Percentiles rank a stretch among this genome's conserved stretches.
Conservation (phyloP, 2,113 vertebrate species). For the Nothobranchius furzeri region DNA sequence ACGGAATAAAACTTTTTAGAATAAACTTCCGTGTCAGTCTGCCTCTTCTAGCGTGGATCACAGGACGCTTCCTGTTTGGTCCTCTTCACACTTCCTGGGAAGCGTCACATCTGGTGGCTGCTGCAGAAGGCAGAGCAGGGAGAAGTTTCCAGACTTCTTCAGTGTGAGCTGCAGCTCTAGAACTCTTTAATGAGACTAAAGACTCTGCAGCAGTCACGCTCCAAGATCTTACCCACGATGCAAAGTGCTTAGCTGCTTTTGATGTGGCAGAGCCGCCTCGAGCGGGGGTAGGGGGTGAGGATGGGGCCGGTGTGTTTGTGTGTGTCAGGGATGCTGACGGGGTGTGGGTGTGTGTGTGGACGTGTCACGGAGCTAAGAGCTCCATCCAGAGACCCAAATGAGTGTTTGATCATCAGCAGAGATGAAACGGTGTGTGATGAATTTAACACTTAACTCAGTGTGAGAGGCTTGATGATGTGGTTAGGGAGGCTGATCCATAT, state of each 20-base stretch:
- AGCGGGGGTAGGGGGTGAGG: constrained; percentile 67
- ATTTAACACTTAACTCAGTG: constrained; percentile 74
- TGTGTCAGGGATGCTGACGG: constrained; percentile 44
- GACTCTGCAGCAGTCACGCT: constrained; percentile 74
- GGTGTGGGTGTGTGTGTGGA: constrained; percentile 21
- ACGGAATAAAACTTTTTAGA: constrained; percentile 65
- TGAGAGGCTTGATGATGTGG: constrained; percentile 69
- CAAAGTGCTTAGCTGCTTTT: constrained; percentile 79
- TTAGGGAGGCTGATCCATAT: constrained; percentile 71
- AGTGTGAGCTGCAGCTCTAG: constrained; percentile 63
- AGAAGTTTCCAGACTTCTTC: constrained; percentile 70
- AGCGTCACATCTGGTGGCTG: constrained; percentile 42
- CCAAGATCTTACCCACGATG: constrained; percentile 78
- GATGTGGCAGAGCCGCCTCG: constrained; percentile 73
- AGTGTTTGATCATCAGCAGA: constrained; percentile 73
- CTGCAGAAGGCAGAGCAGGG: constrained; percentile 51
- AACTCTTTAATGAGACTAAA: constrained; percentile 80
- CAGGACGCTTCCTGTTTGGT: constrained; percentile 2
- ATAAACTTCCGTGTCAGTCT: constrained; percentile 23
- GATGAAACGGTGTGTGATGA: constrained; percentile 76
- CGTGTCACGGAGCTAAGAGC: constrained; percentile 49
- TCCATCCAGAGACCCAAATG: constrained; percentile 69
- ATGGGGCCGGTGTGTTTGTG: constrained; percentile 66
- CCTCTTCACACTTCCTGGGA: constrained; percentile 12
- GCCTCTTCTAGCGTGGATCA: constrained; percentile 17